phyloP scores from a whole-genome alignment of 2,888 invertebrate genomes.

The Trissolcus japonicus region DNA sequence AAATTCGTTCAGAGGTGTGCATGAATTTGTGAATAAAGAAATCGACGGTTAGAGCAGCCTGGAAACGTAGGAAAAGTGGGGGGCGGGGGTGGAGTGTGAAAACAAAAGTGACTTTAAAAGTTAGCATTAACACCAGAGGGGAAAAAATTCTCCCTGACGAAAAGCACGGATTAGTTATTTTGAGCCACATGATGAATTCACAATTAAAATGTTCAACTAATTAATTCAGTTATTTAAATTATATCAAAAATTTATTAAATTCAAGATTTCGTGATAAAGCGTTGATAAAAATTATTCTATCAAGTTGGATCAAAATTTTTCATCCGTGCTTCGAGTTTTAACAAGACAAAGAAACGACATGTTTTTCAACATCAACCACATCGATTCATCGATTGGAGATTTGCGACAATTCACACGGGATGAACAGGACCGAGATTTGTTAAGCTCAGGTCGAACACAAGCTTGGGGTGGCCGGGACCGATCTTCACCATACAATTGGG shows the following conservation, averaged over 20 bases:
- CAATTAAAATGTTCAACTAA: not conserved
- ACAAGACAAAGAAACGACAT: too few relatives aligned
- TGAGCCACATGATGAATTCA: too few relatives aligned
- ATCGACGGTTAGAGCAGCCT: slow-evolving; percentile 50
- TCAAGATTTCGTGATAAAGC: too few relatives aligned
- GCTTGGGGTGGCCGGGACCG: not conserved
- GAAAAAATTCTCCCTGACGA: not conserved
- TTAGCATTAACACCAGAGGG: not conserved
- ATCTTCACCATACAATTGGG: too few relatives aligned
- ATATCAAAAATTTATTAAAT: too few relatives aligned
- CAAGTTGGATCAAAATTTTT: too few relatives aligned
- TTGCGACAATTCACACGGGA: not conserved
- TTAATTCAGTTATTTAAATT: too few relatives aligned
- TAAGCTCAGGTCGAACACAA: not conserved
- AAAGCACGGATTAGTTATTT: not conserved
- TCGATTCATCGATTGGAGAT: not conserved
- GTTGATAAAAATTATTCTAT: too few relatives aligned
- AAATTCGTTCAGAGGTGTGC: not conserved
- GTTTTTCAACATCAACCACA: too few relatives aligned
- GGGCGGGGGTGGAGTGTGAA: not conserved
- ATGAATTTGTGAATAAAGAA: slow-evolving; percentile 22
- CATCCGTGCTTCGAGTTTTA: too few relatives aligned
- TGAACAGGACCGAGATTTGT: too few relatives aligned
- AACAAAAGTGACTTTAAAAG: not conserved
- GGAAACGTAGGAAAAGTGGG: not conserved